These are phyloP conservation scores for Drosophila pallidifrons DNA, from an alignment of 1,140 invertebrate genomes.

Conservation along the genomic window DNA sequence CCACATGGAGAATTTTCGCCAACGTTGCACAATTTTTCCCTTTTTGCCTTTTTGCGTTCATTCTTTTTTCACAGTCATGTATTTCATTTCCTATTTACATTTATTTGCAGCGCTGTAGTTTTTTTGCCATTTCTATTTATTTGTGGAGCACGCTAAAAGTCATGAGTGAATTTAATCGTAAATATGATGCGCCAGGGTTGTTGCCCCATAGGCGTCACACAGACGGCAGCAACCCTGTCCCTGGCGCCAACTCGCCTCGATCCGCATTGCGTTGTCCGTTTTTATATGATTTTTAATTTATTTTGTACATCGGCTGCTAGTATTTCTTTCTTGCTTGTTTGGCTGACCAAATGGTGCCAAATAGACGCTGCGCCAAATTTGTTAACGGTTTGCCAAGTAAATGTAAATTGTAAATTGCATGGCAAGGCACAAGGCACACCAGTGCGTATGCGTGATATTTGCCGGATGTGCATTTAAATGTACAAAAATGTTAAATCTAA, in stretches of 20 bases:
- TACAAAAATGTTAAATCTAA: slow-evolving; percentile 8
- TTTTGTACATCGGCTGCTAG: slow-evolving; percentile 47
- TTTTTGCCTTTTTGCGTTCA: neutral
- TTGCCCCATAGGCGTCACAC: slow-evolving; percentile 61
- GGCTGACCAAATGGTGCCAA: slow-evolving; percentile 79
- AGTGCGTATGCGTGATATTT: slow-evolving; percentile 70
- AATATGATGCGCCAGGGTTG: slow-evolving; percentile 69
- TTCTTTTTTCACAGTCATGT: slow-evolving; percentile 66
- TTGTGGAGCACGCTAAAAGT: slow-evolving; percentile 29
- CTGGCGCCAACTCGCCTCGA: slow-evolving; percentile 59
- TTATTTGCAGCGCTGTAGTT: slow-evolving; percentile 50
- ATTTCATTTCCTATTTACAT: slow-evolving; percentile 74
- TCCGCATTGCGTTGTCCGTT: slow-evolving; percentile 69
- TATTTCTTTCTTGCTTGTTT: slow-evolving; percentile 22
- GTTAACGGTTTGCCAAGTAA: slow-evolving; percentile 71
- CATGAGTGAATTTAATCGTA: slow-evolving; percentile 63
- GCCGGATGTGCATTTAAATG: slow-evolving; percentile 32
- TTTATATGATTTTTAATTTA: slow-evolving; percentile 77
- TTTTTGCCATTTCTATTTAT: slow-evolving; percentile 25
- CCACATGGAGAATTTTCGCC: slow-evolving; percentile 24
- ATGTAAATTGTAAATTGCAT: slow-evolving; percentile 72
- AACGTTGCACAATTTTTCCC: slow-evolving; percentile 47
- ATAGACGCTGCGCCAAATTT: slow-evolving; percentile 69
- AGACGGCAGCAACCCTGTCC: slow-evolving; percentile 66
- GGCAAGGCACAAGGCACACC: slow-evolving; percentile 28